Conservation (phyloP, 2,888 invertebrate genomes). For the Tinea semifulvella region DNA sequence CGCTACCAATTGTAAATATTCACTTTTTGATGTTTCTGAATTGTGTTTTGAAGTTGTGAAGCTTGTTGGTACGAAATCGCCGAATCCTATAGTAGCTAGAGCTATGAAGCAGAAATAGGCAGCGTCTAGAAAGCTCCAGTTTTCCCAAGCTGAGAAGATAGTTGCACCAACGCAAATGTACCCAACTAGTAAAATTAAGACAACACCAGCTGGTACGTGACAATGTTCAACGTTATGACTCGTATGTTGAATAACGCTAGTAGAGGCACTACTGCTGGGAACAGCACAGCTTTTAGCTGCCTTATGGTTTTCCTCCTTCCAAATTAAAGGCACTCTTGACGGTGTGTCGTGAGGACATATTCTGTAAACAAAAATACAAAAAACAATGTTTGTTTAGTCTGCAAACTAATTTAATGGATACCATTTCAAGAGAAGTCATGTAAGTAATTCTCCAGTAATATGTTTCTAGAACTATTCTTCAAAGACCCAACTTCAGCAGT, state of each 20-base stretch:
- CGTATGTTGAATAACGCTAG: constrained; percentile 40
- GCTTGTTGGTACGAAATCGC: constrained; percentile 75
- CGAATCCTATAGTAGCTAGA: constrained; percentile 83
- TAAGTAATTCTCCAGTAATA: neutral
- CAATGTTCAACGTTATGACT: constrained; percentile 46
- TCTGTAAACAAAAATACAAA: constrained; percentile 28
- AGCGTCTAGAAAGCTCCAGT: constrained; percentile 83
- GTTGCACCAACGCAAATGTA: constrained; percentile 82
- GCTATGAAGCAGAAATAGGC: constrained; percentile 88
- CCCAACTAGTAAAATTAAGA: constrained; percentile 73
- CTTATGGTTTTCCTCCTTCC: constrained; percentile 60
- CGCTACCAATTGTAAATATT: constrained; percentile 78
- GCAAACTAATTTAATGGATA: too few species aligned
- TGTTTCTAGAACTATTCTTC: neutral
- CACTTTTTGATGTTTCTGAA: constrained; percentile 51
- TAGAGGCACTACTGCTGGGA: constrained; percentile 41
- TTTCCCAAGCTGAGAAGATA: constrained; percentile 81
- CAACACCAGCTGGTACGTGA: constrained; percentile 55
- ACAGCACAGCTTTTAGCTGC: constrained; percentile 39
- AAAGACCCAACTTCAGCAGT: too few species aligned
- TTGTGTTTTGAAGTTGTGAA: constrained; percentile 53
- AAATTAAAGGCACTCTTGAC: constrained; percentile 78
- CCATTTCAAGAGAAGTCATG: too few species aligned
- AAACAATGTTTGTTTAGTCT: too few species aligned
- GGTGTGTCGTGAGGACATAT: constrained; percentile 76